phyloP scores from a whole-genome alignment of 2,113 vertebrate genomes.

The Rissa tridactyla region DNA sequence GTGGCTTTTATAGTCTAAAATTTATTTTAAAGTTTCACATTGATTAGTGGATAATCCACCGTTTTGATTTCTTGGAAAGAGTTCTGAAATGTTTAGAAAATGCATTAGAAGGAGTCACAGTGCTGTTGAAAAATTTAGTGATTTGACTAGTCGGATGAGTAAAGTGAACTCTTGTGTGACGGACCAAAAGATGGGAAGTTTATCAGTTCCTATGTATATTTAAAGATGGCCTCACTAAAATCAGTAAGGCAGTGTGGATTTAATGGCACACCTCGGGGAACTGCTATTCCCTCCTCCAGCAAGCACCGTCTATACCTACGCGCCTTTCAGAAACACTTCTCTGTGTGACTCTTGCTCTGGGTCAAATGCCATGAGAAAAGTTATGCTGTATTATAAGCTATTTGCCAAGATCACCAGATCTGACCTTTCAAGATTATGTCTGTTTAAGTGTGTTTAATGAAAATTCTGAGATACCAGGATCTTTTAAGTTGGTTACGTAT shows the following conservation, averaged over 20 bases:
- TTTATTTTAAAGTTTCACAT: neutral
- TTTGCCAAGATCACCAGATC: neutral
- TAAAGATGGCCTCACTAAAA: neutral
- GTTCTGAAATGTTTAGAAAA: neutral
- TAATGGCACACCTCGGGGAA: neutral
- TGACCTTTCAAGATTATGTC: neutral
- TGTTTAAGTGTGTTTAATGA: neutral
- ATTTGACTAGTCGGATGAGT: neutral
- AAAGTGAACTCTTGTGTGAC: neutral
- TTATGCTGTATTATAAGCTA: neutral
- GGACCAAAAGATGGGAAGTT: neutral
- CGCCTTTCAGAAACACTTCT: neutral
- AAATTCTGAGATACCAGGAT: neutral
- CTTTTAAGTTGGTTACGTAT: neutral
- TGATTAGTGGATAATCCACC: neutral
- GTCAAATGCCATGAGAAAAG: neutral
- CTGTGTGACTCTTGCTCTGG: neutral
- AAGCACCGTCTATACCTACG: neutral
- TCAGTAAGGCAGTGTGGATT: neutral
- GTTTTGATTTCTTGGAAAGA: neutral
- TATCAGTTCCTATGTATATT: neutral
- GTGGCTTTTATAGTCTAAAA: neutral
- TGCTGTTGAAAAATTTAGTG: neutral
- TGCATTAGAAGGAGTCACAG: neutral
- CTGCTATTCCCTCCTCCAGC: neutral